phyloP scores from a whole-genome alignment of 2,797 vertebrate species.

The Coilia nasus region DNA sequence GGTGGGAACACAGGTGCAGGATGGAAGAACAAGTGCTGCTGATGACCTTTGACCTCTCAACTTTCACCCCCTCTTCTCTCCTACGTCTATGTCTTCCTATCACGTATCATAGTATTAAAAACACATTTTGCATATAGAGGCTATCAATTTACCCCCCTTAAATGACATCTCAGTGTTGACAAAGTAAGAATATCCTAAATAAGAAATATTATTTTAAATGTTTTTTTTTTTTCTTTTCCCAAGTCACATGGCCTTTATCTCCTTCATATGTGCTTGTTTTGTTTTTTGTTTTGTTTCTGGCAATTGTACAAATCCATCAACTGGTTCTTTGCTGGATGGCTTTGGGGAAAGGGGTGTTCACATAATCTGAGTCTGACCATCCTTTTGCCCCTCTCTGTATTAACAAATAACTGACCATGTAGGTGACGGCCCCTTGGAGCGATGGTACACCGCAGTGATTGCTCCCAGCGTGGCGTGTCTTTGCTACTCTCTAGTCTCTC shows the following conservation, averaged over 20 bases:
- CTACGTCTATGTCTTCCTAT: constrained; percentile 34
- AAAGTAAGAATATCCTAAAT: background rate
- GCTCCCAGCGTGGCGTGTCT: background rate
- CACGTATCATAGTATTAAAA: constrained; percentile 24
- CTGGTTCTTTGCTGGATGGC: background rate
- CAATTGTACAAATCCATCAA: constrained; percentile 11
- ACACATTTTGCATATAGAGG: constrained; percentile 4
- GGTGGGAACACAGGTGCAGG: constrained; percentile 78
- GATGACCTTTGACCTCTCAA: constrained; percentile 65
- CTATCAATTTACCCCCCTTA: constrained; percentile 2
- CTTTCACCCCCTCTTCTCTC: constrained; percentile 27
- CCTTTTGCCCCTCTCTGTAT: background rate
- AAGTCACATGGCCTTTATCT: constrained; percentile 9
- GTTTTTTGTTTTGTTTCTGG: background rate
- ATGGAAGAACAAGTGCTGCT: constrained; percentile 83
- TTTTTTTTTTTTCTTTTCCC: background rate
- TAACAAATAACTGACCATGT: constrained; percentile 16
- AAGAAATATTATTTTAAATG: background rate
- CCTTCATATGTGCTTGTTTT: background rate
- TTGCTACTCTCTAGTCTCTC: constrained; percentile 7
- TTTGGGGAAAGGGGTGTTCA: background rate
- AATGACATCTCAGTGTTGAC: constrained; percentile 23
- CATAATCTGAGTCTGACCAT: background rate
- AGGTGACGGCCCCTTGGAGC: background rate
- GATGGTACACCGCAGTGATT: constrained; percentile 14